These are phyloP conservation scores for Cinara cedri DNA, from an alignment of 2,888 invertebrate species.

Conservation along the genomic window DNA sequence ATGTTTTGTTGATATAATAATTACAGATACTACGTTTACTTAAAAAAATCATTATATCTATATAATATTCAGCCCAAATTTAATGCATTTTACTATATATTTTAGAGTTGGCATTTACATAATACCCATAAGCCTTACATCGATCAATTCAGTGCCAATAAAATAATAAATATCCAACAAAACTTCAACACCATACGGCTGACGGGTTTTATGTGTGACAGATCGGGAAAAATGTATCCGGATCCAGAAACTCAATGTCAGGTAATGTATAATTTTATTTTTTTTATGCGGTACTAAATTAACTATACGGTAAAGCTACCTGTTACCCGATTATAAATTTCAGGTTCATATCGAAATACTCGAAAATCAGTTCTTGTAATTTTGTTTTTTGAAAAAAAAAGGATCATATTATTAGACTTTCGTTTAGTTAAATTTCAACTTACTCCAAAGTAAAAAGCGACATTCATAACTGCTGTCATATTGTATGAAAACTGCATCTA, in stretches of 20 bases:
- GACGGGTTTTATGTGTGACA: slow-evolving; percentile 59
- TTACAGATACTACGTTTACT: not conserved
- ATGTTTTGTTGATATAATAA: not conserved
- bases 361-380: too few species aligned
- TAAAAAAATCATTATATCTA: not conserved
- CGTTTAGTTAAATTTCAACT: too few species aligned
- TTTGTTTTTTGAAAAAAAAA: too few species aligned
- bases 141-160: not conserved
- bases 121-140: not conserved
- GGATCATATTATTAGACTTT: too few species aligned
- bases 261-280: slow-evolving; percentile 58
- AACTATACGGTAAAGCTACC: not conserved
- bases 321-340: too few species aligned
- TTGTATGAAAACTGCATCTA: too few species aligned
- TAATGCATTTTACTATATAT: not conserved
- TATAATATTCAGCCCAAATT: not conserved
- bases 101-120: not conserved
- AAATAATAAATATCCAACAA: not conserved
- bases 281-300: not conserved
- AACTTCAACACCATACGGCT: slow-evolving; percentile 58
- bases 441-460: too few species aligned
- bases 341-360: too few species aligned
- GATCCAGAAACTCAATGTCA: slow-evolving; percentile 61
- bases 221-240: slow-evolving; percentile 60
- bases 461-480: too few species aligned